Evolutionary conservation across 2,113 vertebrate species (phyloP), one percentile per base, ranked within the genome.

Genomic region (Syngnathus floridae): DNA sequence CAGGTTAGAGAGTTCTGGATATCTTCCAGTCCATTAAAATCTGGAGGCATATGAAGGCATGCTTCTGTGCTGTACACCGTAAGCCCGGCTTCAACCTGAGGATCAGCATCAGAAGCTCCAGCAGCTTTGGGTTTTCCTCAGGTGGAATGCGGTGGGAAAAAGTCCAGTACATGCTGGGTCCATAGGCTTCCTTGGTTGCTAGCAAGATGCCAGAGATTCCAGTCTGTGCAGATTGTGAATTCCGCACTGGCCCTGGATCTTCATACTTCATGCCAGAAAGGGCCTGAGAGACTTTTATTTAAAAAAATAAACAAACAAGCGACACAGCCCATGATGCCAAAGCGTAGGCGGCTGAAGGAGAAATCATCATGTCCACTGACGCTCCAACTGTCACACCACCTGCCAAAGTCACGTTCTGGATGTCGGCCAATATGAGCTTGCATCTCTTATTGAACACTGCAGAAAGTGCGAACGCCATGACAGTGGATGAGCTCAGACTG

Each of bases 201-300:
- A 84, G 31, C 51, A 93, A 81, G 56, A 93, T 79, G 26, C 77
- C 89, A 36, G 86, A 78, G 4, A 87, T 77, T 0, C 91, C 92
- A 94, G 79, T 4, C 92, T 91, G 0, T 93, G 93, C 12, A 94
- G 89, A 75, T 93, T 95, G 79, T 94, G 92, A 73, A 93, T 94
- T n/a, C 92, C 91, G 0, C 93, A 92, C 71, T 91, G 91, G 80
- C 94, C 93, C 52, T 87, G 91, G 19, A 94, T 79, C 0, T 21
- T 31, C 31, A 93, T 43, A 31, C 40, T 86, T 10, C 8, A 74
- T 0, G 73, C 78, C 80, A 93, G 43, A 59, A 93, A 82, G 0
- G 93, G 92, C 2, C 83, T 91, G 48, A 93, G 71, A 78, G 92
- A 93, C 74, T 63, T 89, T 80, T 93, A 93, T 60, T 93, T 92